Evolutionary conservation across 2,113 vertebrate genomes (phyloP).

Genomic region (Brachionichthys hirsutus): DNA sequence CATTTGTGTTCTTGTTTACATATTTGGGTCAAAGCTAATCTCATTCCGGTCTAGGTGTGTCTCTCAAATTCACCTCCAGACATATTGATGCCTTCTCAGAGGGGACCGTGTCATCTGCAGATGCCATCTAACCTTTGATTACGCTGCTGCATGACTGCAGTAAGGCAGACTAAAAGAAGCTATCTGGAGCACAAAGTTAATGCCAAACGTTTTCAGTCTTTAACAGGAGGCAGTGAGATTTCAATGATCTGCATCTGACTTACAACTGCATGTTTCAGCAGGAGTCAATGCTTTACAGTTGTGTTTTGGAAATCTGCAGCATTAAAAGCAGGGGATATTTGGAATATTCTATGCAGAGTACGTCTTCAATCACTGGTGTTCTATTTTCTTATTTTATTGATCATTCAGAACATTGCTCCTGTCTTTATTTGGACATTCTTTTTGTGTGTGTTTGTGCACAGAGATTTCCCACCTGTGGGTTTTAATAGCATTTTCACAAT

Average conservation of each 20-base stretch:
- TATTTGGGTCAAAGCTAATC: conserved; percentile 54
- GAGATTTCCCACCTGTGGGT: no score
- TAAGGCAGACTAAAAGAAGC: background rate
- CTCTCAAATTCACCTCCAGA: conserved; percentile 69
- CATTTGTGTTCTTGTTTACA: conserved; percentile 18
- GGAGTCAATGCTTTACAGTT: no score
- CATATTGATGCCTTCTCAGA: conserved; percentile 47
- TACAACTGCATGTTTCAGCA: background rate
- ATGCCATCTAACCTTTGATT: conserved; percentile 13
- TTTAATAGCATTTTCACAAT: no score
- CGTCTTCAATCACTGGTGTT: no score
- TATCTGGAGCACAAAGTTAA: background rate
- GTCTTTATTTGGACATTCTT: no score
- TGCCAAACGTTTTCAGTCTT: no score
- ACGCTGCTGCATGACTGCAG: conserved; percentile 6
- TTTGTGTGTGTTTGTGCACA: no score
- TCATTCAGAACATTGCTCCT: no score
- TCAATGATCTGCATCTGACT: background rate
- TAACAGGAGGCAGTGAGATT: background rate
- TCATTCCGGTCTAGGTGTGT: conserved; percentile 26
- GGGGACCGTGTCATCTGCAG: conserved; percentile 44
- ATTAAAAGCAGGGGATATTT: no score
- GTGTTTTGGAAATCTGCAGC: no score
- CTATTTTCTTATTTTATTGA: no score
- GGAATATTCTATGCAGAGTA: no score